A percentile compares a stretch with the other conserved stretches of the same genome.
Conservation (phyloP, 2,113 vertebrate genomes). For the Ammospiza nelsoni region DNA sequence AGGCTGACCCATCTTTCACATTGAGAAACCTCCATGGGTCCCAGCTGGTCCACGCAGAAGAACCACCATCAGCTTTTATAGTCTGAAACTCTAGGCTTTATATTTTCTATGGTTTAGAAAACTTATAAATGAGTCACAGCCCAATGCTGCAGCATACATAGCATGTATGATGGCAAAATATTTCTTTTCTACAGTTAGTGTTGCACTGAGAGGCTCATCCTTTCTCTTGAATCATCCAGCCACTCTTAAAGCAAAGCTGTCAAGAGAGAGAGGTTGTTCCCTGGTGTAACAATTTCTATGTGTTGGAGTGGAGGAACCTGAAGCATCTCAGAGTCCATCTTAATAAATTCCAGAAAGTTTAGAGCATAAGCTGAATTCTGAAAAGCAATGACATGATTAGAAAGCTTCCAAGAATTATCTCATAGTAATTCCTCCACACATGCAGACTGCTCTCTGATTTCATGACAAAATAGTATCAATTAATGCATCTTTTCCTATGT, state of each 20-base stretch:
- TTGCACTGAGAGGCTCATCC: background rate
- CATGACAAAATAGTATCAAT: slow-evolving; percentile 6
- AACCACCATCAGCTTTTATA: background rate
- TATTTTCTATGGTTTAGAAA: background rate
- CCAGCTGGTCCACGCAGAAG: background rate
- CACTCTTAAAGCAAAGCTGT: background rate
- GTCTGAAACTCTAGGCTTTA: background rate
- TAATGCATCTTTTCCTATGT: slow-evolving; percentile 7
- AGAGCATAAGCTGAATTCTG: background rate
- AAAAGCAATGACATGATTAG: slow-evolving; percentile 32
- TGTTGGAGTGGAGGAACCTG: background rate
- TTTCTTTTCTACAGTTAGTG: background rate
- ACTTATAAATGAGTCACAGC: background rate
- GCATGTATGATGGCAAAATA: background rate
- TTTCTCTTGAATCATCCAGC: background rate
- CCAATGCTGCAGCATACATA: background rate
- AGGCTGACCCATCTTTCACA: background rate
- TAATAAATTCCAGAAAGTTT: slow-evolving; percentile 38
- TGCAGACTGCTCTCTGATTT: slow-evolving; percentile 18
- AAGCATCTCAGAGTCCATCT: background rate
- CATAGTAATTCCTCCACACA: slow-evolving; percentile 14
- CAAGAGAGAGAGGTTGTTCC: background rate
- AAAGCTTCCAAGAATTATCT: slow-evolving; percentile 51
- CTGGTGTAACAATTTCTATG: background rate
- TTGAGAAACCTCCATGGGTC: background rate